Base-by-base conservation (phyloP, 2,797 vertebrate genomes). In the Pipistrellus pygmaeus region DNA sequence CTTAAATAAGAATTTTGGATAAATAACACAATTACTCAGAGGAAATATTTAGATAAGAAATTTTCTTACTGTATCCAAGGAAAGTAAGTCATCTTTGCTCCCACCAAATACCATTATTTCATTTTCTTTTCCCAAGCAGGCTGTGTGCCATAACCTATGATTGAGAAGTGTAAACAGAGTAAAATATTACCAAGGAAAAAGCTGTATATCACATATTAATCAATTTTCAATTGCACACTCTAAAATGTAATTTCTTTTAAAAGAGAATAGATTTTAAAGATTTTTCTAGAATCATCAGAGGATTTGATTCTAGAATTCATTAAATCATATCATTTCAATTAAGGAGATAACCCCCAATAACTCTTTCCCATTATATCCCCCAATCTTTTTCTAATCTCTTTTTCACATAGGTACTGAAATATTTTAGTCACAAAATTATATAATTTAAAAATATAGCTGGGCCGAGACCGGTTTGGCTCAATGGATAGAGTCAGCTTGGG, bases 71-170 rank as follows among this genome's bases (percentile, higher is more conserved):
- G 98, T 99, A 98, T 99, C 99, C 78, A 99, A 98, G 25, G 99
- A 99, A 71, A 99, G 99, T 95, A 99, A 98, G 98, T 99, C 99
- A 98, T 99, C 99, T 97, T 99, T 99, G 97, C 99, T 99, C 91
- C 99, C 99, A 95, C 99, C 99, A 96, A 99, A 99, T 96, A 99
- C 99, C 97, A 99, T 98, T 92, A 99, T 99, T 96, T 99, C 99
- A 89, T 98, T 98, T 97, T 99, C 99, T 97, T 98, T 99, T 57
- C 99, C 99, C 27, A 98, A 97, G 97, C 99, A 99, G 11, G 99
- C 99, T 5, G 99, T 99, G 97, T 99, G 99, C 99, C 99, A 99
- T 97, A 99, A 98, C 97, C 99, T 99, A 83, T 14, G 95, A 97
- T 96, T 51, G 30, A 80, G 94, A 88, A 87, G 38, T 83, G 85